Evolutionary conservation across 2,797 vertebrate species (phyloP).

Genomic region (Oceanodroma leucorhoa): DNA sequence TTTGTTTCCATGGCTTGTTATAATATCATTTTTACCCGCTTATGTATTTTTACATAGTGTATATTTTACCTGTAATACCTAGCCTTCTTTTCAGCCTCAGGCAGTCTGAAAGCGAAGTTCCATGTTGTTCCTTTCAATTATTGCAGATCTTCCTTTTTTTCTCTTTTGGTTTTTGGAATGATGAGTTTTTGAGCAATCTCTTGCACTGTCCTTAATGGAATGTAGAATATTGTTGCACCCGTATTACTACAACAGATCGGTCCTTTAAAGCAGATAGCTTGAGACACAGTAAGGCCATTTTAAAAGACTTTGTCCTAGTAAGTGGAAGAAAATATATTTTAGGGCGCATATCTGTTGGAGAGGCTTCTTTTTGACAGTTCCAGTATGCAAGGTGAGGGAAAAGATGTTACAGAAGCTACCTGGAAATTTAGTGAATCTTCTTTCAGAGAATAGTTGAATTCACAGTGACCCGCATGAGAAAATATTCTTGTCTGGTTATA

Average conservation of each 20-base stretch:
- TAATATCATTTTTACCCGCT: neutral
- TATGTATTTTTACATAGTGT: neutral
- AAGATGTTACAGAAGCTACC: neutral
- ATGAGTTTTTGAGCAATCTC: neutral
- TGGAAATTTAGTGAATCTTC: neutral
- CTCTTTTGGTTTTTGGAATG: neutral
- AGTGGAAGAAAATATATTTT: neutral
- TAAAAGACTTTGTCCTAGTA: neutral
- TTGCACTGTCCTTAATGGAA: neutral
- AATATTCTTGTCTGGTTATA: neutral
- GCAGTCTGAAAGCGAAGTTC: neutral
- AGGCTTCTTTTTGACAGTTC: neutral
- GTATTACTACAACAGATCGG: neutral
- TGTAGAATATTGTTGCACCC: neutral
- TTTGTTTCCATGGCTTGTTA: neutral
- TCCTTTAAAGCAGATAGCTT: neutral
- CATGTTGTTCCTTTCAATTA: neutral
- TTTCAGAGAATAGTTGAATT: neutral
- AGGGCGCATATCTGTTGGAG: neutral
- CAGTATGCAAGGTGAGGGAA: neutral
- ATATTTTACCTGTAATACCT: neutral
- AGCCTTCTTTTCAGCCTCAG: neutral
- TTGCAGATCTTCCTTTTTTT: neutral
- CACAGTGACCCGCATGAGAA: neutral
- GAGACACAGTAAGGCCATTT: neutral